These are phyloP conservation scores for Tuberolachnus salignus DNA, from an alignment of 2,888 invertebrate species.

Conservation along the genomic window DNA sequence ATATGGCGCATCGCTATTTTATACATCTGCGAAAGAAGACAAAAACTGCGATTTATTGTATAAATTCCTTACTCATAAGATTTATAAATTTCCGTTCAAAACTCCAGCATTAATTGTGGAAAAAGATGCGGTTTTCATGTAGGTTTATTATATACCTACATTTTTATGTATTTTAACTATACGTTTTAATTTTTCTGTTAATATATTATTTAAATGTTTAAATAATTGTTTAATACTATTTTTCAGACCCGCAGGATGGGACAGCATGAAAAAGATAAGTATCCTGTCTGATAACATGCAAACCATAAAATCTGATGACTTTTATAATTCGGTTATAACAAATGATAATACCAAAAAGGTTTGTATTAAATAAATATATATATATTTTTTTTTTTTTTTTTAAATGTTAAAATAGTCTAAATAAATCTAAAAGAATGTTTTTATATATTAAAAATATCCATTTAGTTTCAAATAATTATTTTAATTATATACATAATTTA, in stretches of 20 bases:
- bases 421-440: no score
- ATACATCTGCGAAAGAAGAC: slow-evolving; percentile 97
- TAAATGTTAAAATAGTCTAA: no score
- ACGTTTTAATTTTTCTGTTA: no score
- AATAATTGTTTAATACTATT: no score
- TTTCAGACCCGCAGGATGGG: slow-evolving; percentile 88
- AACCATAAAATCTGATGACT: slow-evolving; percentile 90
- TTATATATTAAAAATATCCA: no score
- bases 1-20: slow-evolving; percentile 94
- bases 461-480: no score
- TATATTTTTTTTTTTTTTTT: no score
- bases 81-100: slow-evolving; percentile 93
- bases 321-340: slow-evolving; percentile 84
- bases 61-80: slow-evolving; percentile 96
- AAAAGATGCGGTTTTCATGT: slow-evolving; percentile 97
- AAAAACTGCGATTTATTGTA: slow-evolving; percentile 98
- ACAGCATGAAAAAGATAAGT: slow-evolving; percentile 97
- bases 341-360: slow-evolving; percentile 58
- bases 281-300: slow-evolving; percentile 96
- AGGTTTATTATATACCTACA: slow-evolving; percentile 63
- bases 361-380: not conserved
- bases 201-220: no score
- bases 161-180: no score
- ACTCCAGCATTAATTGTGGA: slow-evolving; percentile 96
- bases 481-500: no score